Evolutionary conservation across 2,797 vertebrate genomes (phyloP).

Genomic region (Phoebastria nigripes): DNA sequence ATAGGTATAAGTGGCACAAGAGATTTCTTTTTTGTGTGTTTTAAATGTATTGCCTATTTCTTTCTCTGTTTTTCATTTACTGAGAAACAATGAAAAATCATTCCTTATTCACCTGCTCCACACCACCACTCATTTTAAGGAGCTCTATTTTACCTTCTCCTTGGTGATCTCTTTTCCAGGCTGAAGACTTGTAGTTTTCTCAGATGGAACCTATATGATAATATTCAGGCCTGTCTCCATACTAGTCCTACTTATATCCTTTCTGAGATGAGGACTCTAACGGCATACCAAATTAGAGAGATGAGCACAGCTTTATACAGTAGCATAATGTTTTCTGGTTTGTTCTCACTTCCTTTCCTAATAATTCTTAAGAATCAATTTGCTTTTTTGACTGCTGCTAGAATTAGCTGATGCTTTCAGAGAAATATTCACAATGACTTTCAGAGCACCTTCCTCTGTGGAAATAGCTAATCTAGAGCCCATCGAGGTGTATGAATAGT

Average conservation of each 20-base stretch:
- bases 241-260: background rate
- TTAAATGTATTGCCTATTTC: background rate
- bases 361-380: background rate
- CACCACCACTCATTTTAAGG: background rate
- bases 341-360: background rate
- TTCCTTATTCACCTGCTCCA: background rate
- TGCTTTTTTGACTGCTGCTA: background rate
- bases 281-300: background rate
- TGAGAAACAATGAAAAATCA: background rate
- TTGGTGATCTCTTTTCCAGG: background rate
- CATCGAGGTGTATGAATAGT: background rate
- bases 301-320: background rate
- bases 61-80: background rate
- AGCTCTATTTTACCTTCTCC: background rate
- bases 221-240: background rate
- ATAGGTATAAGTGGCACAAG: background rate
- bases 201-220: background rate
- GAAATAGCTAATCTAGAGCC: background rate
- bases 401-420: background rate
- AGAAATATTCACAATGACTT: background rate
- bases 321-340: background rate
- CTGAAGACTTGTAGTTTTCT: background rate
- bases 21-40: background rate
- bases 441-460: background rate
- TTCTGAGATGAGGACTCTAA: background rate